phyloP scores from a whole-genome alignment of 2,797 vertebrate species.

The Eremophila alpestris region DNA sequence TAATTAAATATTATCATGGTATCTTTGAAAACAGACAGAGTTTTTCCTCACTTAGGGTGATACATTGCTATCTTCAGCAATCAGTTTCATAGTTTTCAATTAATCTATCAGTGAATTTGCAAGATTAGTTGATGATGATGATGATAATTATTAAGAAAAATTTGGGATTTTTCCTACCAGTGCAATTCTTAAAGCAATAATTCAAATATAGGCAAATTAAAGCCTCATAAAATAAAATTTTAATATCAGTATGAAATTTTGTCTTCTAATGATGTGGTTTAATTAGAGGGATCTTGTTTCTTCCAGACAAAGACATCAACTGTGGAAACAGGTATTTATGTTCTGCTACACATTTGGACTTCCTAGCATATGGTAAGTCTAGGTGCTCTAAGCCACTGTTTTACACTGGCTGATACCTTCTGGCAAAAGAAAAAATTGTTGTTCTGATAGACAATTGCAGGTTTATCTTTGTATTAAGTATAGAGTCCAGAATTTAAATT shows the following conservation, averaged over 20 bases:
- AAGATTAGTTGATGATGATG: background rate
- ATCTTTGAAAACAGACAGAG: background rate
- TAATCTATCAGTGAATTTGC: background rate
- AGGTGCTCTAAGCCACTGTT: background rate
- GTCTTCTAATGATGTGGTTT: background rate
- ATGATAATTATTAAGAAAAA: background rate
- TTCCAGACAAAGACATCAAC: background rate
- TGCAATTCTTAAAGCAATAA: background rate
- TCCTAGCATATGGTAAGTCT: background rate
- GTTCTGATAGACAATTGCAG: background rate
- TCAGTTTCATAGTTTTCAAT: background rate
- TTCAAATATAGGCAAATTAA: background rate
- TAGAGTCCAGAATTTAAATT: background rate
- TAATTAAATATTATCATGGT: background rate
- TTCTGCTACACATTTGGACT: background rate
- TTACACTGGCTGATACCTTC: background rate
- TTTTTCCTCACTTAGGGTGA: background rate
- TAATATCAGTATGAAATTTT: background rate
- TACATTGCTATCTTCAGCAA: background rate
- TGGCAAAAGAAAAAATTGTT: background rate
- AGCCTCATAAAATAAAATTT: background rate
- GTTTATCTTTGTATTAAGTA: background rate
- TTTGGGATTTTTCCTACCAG: background rate
- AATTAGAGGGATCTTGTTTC: background rate
- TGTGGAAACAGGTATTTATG: background rate